Base-by-base conservation (phyloP, 2,797 vertebrate species). In the Bothrops alternatus region DNA sequence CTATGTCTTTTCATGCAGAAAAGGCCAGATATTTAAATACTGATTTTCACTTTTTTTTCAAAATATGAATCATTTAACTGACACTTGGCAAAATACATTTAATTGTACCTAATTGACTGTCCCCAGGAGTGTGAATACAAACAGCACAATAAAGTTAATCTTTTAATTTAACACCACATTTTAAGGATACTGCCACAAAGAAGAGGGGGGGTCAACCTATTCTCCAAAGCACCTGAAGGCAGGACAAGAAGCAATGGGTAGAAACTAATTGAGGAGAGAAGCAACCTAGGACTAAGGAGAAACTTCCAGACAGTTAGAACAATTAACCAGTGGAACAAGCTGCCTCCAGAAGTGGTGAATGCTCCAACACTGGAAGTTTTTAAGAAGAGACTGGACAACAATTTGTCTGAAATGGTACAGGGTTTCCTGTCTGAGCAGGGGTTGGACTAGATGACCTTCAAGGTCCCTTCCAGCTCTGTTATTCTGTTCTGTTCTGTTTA, bases 81-180 rank as follows among this genome's bases (percentile, higher is more conserved):
- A 94, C 93, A 93, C 61, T 69, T 94, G 8, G 0, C 95, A 94
- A 97, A 93, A 96, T 90, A 26, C 78, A 94, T 94, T 96, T 96
- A 53, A 78, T 91, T 95, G 92, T 90, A 82, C 92, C 88, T 95
- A 90, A 96, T 96, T 95, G 96, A 95, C 93, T 94, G 89, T 94
- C 93, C 93, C 86, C 90, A 90, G 93, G 93, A 91, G 92, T 93
- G 93, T 94, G 92, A 88, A 93, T 93, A 93, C 69, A 53, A 82
- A 88, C 91, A 94, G 60, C 58, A 89, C 86, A 94, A 93, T 94
- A 95, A 96, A 96, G 89, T 87, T 91, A 94, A 26, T 0, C 0
- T 88, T 88, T 93, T 69, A 42, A 93, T 95, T 92, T 96, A 95
- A 95, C 92, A 90, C 42, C 13, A 50, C 90, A 25, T 90, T 94